Evolutionary conservation across 2,888 invertebrate genomes (phyloP).

Genomic region (Falcaria lacertinaria): DNA sequence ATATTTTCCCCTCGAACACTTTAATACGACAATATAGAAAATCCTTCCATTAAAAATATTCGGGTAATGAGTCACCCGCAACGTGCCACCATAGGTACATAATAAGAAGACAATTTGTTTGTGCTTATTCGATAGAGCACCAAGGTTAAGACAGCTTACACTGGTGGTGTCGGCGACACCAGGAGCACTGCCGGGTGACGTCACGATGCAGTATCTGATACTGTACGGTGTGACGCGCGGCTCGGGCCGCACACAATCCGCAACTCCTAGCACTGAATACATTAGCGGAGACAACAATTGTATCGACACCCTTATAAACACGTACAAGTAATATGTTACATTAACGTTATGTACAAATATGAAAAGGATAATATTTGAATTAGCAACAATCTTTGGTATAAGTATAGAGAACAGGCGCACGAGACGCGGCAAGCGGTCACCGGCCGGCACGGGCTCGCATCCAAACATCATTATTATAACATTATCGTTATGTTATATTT

Average conservation of each 20-base stretch:
- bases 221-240: no score
- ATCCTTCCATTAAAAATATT: not conserved
- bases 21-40: not conserved
- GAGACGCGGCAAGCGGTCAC: no score
- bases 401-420: constrained; percentile 24
- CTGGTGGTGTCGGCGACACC: no score
- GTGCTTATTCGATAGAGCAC: constrained; percentile 1
- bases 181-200: no score
- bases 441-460: constrained; percentile 1
- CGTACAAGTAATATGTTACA: no score
- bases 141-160: no score
- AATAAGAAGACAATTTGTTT: not conserved
- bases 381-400: constrained; percentile 47
- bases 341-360: constrained; percentile 23
- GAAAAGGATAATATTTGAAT: constrained; percentile 10
- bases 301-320: not conserved
- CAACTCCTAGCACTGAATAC: constrained; percentile 6
- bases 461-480: constrained; percentile 1
- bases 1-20: not conserved
- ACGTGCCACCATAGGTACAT: not conserved
- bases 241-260: no score
- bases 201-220: no score
- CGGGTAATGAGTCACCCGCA: no score
- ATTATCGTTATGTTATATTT: constrained; percentile 33
- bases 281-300: not conserved